Conservation (phyloP, 2,797 vertebrate species). For the Neostethus bicornis region DNA sequence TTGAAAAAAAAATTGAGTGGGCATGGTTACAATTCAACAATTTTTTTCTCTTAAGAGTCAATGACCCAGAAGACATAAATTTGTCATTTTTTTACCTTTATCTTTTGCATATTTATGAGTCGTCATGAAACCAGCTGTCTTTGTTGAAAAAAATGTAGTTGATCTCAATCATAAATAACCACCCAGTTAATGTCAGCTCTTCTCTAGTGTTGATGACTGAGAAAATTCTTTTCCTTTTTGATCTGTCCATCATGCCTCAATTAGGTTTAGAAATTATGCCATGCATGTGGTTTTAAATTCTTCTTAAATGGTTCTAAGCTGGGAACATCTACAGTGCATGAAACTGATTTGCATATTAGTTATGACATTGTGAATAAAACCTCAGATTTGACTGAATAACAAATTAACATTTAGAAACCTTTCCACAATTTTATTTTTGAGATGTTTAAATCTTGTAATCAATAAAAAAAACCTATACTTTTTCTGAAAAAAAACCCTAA, state of each 20-base stretch:
- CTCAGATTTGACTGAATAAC: too few relatives aligned
- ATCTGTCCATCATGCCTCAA: background rate
- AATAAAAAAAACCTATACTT: too few relatives aligned
- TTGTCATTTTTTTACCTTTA: background rate
- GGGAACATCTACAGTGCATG: slow-evolving; percentile 5
- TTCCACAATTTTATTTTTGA: too few relatives aligned
- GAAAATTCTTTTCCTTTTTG: slow-evolving; percentile 4
- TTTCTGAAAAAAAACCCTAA: background rate
- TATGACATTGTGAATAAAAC: slow-evolving; percentile 19
- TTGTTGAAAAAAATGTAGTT: slow-evolving; percentile 1
- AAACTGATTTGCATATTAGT: background rate
- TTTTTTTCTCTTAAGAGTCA: background rate
- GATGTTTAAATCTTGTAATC: too few relatives aligned
- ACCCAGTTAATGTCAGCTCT: slow-evolving; percentile 11
- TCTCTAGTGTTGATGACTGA: slow-evolving; percentile 20
- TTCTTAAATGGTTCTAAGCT: background rate
- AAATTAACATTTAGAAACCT: too few relatives aligned
- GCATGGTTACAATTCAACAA: background rate
- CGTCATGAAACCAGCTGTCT: background rate
- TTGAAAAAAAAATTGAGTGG: background rate
- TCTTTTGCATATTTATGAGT: too few relatives aligned
- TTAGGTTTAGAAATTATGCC: slow-evolving; percentile 8
- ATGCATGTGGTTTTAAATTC: background rate
- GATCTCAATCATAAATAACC: slow-evolving; percentile 14
- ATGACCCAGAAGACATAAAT: background rate